Conservation (phyloP, 2,113 vertebrate species). For the Hucho hucho region DNA sequence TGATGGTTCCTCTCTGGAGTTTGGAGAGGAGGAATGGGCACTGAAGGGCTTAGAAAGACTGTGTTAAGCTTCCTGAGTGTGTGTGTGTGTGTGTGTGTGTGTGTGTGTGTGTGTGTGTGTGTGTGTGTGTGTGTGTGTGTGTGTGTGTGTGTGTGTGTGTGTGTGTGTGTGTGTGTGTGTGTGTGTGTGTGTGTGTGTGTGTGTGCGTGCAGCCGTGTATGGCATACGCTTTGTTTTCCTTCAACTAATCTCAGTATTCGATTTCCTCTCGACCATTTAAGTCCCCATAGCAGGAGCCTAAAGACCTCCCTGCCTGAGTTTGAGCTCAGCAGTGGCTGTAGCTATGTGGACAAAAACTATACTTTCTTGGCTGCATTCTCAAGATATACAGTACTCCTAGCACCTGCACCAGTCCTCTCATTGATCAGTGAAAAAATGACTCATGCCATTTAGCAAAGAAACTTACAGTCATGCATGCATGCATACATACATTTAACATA, state of each 20-base stretch:
- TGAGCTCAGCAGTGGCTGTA: neutral
- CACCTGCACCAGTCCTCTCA: neutral
- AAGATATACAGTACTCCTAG: neutral
- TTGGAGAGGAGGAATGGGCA: slow-evolving; percentile 6
- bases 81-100: neutral
- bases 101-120: neutral
- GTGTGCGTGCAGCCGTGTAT: too few relatives aligned
- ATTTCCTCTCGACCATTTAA: neutral
- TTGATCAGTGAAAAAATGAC: neutral
- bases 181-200: neutral
- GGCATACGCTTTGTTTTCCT: neutral
- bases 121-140: neutral
- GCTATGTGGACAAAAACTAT: neutral
- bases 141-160: neutral
- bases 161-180: neutral
- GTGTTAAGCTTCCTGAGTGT: neutral
- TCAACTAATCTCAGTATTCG: too few relatives aligned
- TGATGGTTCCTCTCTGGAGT: slow-evolving; percentile 30
- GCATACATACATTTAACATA: too few relatives aligned
- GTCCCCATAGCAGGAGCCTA: neutral
- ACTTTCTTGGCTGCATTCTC: neutral
- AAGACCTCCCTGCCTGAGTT: neutral
- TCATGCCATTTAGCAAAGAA: too few relatives aligned
- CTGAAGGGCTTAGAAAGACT: slow-evolving; percentile 15
- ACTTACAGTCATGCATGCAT: too few relatives aligned